Percentiles rank a stretch among this genome's conserved stretches.
phyloP scores from a whole-genome alignment of 2,888 invertebrate genomes.

The Cheilosia soror region DNA sequence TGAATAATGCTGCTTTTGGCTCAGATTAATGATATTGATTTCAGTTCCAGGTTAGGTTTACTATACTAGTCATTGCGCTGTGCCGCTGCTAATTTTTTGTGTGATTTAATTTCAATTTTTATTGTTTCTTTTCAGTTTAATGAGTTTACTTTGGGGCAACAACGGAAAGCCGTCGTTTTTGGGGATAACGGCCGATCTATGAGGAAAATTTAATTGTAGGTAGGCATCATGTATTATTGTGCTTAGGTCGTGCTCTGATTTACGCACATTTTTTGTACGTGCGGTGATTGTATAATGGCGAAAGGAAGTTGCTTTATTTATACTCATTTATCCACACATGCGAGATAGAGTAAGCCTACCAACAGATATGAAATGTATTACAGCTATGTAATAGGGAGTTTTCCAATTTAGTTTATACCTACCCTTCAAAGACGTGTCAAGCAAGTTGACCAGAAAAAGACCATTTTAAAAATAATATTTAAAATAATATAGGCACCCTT shows the following conservation, averaged over 20 bases:
- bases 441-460: too few species aligned
- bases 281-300: constrained; percentile 19
- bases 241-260: constrained; percentile 61
- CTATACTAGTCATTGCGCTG: neutral
- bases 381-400: neutral
- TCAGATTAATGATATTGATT: constrained; percentile 53
- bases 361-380: neutral
- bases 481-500: too few species aligned
- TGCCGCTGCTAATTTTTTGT: constrained; percentile 55
- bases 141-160: constrained; percentile 50
- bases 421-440: too few species aligned
- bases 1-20: constrained; percentile 55
- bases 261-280: constrained; percentile 56
- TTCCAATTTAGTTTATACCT: too few species aligned
- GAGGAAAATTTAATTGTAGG: constrained; percentile 7
- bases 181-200: constrained; percentile 18
- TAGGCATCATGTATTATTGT: constrained; percentile 5
- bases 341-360: neutral
- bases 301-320: constrained; percentile 15
- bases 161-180: constrained; percentile 12
- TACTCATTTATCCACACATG: constrained; percentile 11
- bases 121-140: constrained; percentile 64
- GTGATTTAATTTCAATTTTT: constrained; percentile 71
- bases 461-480: too few species aligned
- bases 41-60: constrained; percentile 43